Evolutionary conservation across 2,797 vertebrate species (phyloP).

Genomic region (Kryptolebias ocellatus): DNA sequence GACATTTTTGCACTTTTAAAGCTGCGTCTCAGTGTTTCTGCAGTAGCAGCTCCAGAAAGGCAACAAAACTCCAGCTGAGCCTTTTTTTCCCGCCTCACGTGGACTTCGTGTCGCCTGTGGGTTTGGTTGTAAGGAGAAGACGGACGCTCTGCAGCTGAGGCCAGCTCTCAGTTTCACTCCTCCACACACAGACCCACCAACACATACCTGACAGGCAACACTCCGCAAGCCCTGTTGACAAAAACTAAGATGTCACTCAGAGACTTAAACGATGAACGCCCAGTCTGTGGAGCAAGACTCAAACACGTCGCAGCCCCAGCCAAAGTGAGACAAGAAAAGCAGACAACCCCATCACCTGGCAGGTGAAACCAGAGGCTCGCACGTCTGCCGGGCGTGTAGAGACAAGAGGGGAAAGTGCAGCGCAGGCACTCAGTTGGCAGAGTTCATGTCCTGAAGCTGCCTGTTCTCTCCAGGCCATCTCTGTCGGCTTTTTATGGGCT

Average conservation of each 20-base stretch:
- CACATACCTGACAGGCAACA: not conserved
- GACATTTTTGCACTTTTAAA: too few species aligned
- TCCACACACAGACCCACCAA: constrained; percentile 5
- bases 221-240: constrained; percentile 5
- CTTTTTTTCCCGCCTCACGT: too few species aligned
- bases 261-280: constrained; percentile 16
- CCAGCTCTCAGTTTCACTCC: constrained; percentile 12
- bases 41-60: too few species aligned
- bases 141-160: not conserved
- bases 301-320: constrained; percentile 24
- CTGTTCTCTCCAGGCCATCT: constrained; percentile 18
- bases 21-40: too few species aligned
- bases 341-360: constrained; percentile 57
- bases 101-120: too few species aligned
- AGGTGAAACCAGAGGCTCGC: constrained; percentile 57
- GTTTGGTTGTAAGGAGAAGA: too few species aligned
- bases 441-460: constrained; percentile 22
- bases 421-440: constrained; percentile 29
- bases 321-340: constrained; percentile 21
- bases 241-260: not conserved
- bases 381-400: constrained; percentile 57
- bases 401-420: constrained; percentile 51
- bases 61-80: too few species aligned
- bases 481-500: constrained; percentile 17
- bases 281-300: constrained; percentile 13